Evolutionary conservation across 2,797 vertebrate genomes (phyloP), one percentile per base, ranked within the genome.

Genomic region (Hyperoplus lanceolatus): DNA sequence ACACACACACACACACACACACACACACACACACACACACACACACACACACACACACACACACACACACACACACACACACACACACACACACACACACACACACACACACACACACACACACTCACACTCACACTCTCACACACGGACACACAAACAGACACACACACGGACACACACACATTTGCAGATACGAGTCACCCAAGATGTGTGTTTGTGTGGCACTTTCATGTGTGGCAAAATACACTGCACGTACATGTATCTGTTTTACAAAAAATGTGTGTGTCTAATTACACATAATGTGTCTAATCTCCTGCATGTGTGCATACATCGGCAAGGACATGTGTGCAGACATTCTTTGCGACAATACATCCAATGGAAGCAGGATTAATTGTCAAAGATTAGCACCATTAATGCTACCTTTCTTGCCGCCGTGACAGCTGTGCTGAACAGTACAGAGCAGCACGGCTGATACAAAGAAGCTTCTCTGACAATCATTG

Each of bases 311-410:
- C 29, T 42, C 6, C 39, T 62, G 36, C 58, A 16, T 41, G 49
- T 51, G 41, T 70, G 57, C 9, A 48, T 48, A 57, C 36, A 58
- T 1, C 1, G 21, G 46, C 36, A 11, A 39, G 49, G 65, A 41
- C 12, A 41, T 12, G 59, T 53, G 55, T 54, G 59, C 48, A 41
- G 59, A 75, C 42, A 69, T 75, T 85, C 29, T 79, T 70, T 73
- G 49, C 66, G 41, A 63, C 63, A 77, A 12, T 73, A 72, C 68
- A 83, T 72, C 57, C 7, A 9, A 75, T 79, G 74, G 85, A 90
- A 81, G 71, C 80, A 58, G 75, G 79, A 86, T 88, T 92, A 90
- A 83, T 90, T 90, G 79, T 84, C 74, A 78, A 79, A 89, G 85
- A 91, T 93, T 85, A 85, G 81, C 83, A 66, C 76, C 80, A 67